Evolutionary conservation across 2,888 invertebrate species (phyloP), one percentile per base, ranked within the genome.

Genomic region (Caenorhabditis sp.): DNA sequence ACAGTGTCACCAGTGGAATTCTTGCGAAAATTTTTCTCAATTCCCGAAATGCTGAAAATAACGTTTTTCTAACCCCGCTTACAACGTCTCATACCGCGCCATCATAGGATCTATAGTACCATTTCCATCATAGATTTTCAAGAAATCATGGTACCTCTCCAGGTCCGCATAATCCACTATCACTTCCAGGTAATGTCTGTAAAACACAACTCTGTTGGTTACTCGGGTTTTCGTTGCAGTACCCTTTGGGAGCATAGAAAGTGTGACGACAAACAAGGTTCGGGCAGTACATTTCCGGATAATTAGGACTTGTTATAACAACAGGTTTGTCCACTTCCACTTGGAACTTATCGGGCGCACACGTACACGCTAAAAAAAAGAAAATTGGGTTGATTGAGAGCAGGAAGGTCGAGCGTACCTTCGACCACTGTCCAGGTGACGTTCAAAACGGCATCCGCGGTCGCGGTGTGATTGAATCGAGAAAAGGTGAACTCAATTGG

Each of bases 111-210:
- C 43, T 17, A 9, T 7, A 2, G 70, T 59, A 6, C 27, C 17
- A 22, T 70, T 70, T 3, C 70, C 70, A 32, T 70, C 70, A 11
- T 59, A 70, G 4, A 70, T 53, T 9, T 53, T 53, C 15, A 70
- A 15, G 11, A 27, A 59, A 11, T 70, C 70, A 6, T 70, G 70
- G 43, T 53, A 70, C 15, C n/a, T 13, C 11, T 70, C 70, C 26
- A 59, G 35, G 20, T 70, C 70, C 1, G 52, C 43, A 5, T 61
- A 8, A 22, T 59, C 52, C 2, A 70, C n/a, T 2, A 9, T 7
- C 0, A 68, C 15, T 8, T 68, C 59, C 7, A 68, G 13, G 27
- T 26, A 59, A 15, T 59, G 24, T 9, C 68, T 68, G 59, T 5
- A 58, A 50, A 26, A n/a, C 15, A 13, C 30, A 20, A 17, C 17